Conservation (phyloP, 2,888 invertebrate genomes). For the Athetis lepigone region DNA sequence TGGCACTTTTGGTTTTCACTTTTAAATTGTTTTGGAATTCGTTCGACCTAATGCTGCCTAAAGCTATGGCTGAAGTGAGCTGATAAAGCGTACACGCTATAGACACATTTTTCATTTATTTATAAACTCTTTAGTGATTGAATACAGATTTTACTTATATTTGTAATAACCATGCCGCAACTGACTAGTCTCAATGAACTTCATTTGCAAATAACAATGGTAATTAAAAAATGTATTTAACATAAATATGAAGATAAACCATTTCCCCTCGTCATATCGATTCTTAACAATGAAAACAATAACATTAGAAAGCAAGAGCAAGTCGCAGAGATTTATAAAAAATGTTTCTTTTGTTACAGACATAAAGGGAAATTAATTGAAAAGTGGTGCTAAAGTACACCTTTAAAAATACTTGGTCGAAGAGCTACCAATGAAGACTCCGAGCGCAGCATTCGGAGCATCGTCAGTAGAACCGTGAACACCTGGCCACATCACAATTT, state of each 20-base stretch:
- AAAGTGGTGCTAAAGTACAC: constrained; percentile 74
- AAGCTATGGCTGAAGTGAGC: no score
- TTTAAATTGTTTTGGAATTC: no score
- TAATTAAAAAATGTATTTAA: background rate
- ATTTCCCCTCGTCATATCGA: constrained; percentile 3
- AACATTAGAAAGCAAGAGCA: background rate
- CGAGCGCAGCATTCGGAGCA: constrained; percentile 73
- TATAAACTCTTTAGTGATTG: no score
- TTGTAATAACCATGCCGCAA: background rate
- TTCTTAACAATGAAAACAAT: background rate
- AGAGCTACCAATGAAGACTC: constrained; percentile 80
- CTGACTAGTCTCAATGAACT: background rate
- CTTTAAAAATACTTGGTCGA: constrained; percentile 68
- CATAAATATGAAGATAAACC: background rate
- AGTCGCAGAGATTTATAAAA: background rate
- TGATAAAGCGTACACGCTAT: no score
- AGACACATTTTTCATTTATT: no score
- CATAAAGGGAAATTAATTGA: constrained; percentile 75
- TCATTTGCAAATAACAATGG: background rate
- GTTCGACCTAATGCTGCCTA: no score
- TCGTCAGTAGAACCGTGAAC: constrained; percentile 77
- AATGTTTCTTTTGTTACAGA: constrained; percentile 81
- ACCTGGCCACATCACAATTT: constrained; percentile 75
- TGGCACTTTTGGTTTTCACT: no score
- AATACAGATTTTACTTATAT: no score